These are phyloP conservation scores for Lasius platythorax DNA, from an alignment of 2,888 invertebrate genomes.

Conservation along the genomic window DNA sequence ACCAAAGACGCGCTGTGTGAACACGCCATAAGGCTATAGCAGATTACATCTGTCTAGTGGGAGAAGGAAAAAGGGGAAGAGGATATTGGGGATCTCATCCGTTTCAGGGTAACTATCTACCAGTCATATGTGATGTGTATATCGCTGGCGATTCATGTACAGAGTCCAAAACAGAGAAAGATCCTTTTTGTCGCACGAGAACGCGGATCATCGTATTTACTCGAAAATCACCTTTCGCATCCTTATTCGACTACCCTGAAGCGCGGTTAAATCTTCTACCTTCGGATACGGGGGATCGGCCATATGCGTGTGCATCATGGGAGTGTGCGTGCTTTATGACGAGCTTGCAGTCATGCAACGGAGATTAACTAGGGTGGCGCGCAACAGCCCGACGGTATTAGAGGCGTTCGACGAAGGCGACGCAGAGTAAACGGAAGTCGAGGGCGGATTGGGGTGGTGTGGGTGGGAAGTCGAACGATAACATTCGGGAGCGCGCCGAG, in stretches of 20 bases:
- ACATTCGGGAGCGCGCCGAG: slow-evolving; percentile 71
- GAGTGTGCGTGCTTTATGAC: slow-evolving; percentile 67
- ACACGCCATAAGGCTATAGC: slow-evolving; percentile 51
- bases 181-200: slow-evolving; percentile 17
- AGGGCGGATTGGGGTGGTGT: slow-evolving; percentile 41
- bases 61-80: neutral
- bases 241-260: neutral
- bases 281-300: neutral
- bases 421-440: slow-evolving; percentile 22
- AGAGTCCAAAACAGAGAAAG: neutral
- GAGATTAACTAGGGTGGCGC: slow-evolving; percentile 69
- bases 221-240: neutral
- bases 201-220: neutral
- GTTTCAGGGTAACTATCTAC: neutral
- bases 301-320: slow-evolving; percentile 14
- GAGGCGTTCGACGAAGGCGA: slow-evolving; percentile 61
- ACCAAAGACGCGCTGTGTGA: slow-evolving; percentile 53
- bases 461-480: slow-evolving; percentile 68
- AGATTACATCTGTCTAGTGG: slow-evolving; percentile 62
- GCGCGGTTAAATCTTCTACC: slow-evolving; percentile 18
- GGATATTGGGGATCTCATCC: neutral
- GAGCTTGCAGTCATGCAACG: slow-evolving; percentile 70
- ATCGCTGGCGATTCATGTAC: neutral
- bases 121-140: neutral
- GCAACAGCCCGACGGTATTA: slow-evolving; percentile 54